phyloP scores from a whole-genome alignment of 2,113 vertebrate species.

The Clupea harengus region DNA sequence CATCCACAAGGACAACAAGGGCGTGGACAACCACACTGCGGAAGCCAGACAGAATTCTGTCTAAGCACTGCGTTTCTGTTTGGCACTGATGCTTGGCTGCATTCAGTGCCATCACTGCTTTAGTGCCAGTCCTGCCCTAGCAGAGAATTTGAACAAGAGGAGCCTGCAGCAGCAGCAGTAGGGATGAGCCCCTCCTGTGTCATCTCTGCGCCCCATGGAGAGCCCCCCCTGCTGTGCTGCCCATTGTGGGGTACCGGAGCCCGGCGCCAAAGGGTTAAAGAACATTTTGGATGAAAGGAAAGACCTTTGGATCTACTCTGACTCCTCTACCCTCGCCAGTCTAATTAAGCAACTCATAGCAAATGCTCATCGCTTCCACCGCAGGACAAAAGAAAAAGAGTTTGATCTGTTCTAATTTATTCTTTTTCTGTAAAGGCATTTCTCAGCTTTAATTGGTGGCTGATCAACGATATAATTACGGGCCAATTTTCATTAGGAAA shows the following conservation, averaged over 20 bases:
- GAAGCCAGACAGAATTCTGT: too few relatives aligned
- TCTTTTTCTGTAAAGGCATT: neutral
- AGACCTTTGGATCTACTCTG: neutral
- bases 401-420: neutral
- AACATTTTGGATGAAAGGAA: neutral
- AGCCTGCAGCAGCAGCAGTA: neutral
- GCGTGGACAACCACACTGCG: too few relatives aligned
- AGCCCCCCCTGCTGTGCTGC: neutral
- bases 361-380: neutral
- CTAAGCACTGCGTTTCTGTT: too few relatives aligned
- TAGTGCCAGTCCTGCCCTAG: neutral
- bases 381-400: conserved; percentile 5
- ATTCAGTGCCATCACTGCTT: too few relatives aligned
- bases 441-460: neutral
- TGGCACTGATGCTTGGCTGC: too few relatives aligned
- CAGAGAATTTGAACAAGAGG: neutral
- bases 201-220: neutral
- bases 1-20: too few relatives aligned
- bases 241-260: neutral
- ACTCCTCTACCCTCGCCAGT: neutral
- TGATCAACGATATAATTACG: neutral
- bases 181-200: neutral
- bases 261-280: neutral
- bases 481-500: neutral
- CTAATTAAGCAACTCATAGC: neutral